These are phyloP conservation scores for Oedothorax gibbosus DNA, from an alignment of 1,140 invertebrate species.

Conservation along the genomic window DNA sequence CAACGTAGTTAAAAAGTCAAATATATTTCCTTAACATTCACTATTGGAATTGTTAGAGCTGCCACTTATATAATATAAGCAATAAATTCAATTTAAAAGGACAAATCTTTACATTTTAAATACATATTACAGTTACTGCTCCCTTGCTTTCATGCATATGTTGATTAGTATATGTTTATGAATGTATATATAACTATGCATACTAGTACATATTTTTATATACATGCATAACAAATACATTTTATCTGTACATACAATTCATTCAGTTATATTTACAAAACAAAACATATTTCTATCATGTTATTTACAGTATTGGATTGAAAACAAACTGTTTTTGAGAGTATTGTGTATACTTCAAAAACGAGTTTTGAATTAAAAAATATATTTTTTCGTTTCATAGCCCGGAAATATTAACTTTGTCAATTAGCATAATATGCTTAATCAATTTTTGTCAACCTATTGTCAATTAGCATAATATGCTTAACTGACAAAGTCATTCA, in stretches of 20 bases:
- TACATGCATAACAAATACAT: conserved; percentile 12
- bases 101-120: conserved; percentile 4
- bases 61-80: not conserved
- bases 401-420: not conserved
- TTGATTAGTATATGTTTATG: conserved; percentile 28
- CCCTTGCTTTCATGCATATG: conserved; percentile 14
- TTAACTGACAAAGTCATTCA: conserved; percentile 37
- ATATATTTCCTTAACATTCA: no score
- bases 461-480: conserved; percentile 4
- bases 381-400: not conserved
- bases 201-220: conserved; percentile 12
- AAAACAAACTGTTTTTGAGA: not conserved
- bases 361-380: no score
- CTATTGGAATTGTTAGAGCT: no score
- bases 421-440: conserved; percentile 5
- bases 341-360: no score
- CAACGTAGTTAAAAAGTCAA: no score
- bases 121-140: not conserved
- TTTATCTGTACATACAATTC: conserved; percentile 1
- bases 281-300: conserved; percentile 36
- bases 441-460: no score
- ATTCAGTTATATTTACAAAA: conserved; percentile 34
- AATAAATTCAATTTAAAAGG: not conserved
- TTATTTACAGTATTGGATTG: conserved; percentile 19
- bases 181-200: not conserved